These are phyloP conservation scores for Bombus pyrosoma DNA, from an alignment of 1,140 invertebrate species.

Conservation along the genomic window DNA sequence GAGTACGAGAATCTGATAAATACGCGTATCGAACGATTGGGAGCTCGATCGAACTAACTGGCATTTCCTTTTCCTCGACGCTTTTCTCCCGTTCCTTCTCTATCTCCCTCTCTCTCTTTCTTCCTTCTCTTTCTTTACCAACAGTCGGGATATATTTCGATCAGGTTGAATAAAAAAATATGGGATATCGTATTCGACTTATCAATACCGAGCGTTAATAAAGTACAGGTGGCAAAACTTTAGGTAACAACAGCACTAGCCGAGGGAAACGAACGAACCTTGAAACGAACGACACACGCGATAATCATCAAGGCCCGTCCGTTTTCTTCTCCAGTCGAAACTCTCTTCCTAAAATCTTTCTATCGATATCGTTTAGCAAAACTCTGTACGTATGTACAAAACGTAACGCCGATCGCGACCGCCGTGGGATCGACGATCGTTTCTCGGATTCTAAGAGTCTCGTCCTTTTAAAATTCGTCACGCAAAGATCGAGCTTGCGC, in stretches of 20 bases:
- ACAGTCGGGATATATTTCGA: constrained; percentile 46
- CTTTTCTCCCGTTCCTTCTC: not conserved
- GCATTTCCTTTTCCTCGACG: not conserved
- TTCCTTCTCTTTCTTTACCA: not conserved
- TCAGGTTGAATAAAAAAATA: constrained; percentile 72
- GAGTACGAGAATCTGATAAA: not conserved
- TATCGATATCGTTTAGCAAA: constrained; percentile 3
- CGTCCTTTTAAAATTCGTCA: not conserved
- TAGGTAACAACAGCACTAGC: not conserved
- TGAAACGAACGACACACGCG: too few species aligned
- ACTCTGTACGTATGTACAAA: not conserved
- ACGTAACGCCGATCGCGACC: not conserved
- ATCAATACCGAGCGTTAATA: not conserved
- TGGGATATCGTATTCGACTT: constrained; percentile 14
- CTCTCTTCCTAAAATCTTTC: not conserved
- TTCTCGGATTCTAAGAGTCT: not conserved
- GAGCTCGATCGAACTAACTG: not conserved
- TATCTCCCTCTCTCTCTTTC: not conserved
- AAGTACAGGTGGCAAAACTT: not conserved
- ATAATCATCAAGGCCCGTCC: not conserved
- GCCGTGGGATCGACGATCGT: not conserved
- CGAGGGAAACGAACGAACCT: not conserved
- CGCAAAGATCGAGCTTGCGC: too few species aligned
- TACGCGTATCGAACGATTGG: not conserved
- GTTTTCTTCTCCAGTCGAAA: not conserved